These are phyloP conservation scores for Gobius niger DNA, from an alignment of 2,113 vertebrate species.

Conservation along the genomic window DNA sequence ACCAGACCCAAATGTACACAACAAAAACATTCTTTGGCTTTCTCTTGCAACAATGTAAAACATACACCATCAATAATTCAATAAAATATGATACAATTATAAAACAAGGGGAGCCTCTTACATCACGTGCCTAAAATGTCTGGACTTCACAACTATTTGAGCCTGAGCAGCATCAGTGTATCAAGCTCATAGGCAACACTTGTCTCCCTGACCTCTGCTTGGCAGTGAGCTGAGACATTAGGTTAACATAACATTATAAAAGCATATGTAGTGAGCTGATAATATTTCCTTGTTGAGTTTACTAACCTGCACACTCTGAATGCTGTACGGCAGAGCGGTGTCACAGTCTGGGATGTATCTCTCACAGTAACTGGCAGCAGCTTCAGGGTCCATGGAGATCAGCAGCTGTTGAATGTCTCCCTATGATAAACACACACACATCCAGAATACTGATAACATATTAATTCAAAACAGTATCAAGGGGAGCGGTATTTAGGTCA, in stretches of 20 bases:
- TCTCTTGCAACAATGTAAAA: constrained; percentile 23
- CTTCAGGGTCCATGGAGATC: constrained; percentile 77
- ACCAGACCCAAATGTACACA: background rate
- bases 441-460: constrained; percentile 19
- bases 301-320: constrained; percentile 54
- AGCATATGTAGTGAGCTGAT: background rate
- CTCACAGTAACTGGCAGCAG: constrained; percentile 82
- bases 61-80: constrained; percentile 37
- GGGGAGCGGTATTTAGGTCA: background rate
- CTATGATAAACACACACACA: constrained; percentile 63
- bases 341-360: constrained; percentile 84
- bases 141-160: constrained; percentile 15
- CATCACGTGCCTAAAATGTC: constrained; percentile 44
- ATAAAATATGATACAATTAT: constrained; percentile 26
- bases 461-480: background rate
- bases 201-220: constrained; percentile 12
- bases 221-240: background rate
- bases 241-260: background rate
- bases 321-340: constrained; percentile 66
- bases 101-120: constrained; percentile 33
- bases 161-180: background rate
- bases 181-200: background rate
- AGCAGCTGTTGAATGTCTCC: constrained; percentile 90
- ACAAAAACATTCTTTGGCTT: constrained; percentile 6
- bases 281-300: constrained; percentile 8